phyloP scores from a whole-genome alignment of 2,888 invertebrate genomes.

The Phengaris alcon region DNA sequence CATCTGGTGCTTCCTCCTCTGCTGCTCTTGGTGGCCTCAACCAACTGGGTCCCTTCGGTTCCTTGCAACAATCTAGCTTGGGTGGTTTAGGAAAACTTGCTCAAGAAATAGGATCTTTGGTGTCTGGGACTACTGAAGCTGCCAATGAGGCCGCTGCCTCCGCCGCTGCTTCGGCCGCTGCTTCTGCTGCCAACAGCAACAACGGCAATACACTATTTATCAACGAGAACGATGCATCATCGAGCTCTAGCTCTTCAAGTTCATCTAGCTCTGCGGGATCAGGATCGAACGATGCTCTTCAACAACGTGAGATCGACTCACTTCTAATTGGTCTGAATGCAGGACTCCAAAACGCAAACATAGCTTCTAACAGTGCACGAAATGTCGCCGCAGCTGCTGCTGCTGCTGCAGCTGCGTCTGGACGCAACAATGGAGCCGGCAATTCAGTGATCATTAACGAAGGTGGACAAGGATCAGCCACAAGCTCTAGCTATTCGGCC shows the following conservation, averaged over 20 bases:
- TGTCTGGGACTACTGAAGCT: background rate
- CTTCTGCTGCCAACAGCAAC: background rate
- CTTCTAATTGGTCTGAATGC: background rate
- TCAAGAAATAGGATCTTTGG: background rate
- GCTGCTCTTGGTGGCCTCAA: background rate
- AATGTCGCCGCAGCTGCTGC: constrained; percentile 20
- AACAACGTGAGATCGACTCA: background rate
- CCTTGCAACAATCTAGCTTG: no score
- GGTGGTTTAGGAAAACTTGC: background rate
- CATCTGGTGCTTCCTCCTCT: background rate
- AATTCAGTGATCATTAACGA: no score
- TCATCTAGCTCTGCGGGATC: background rate
- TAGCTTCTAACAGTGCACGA: constrained; percentile 24
- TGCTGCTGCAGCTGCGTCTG: background rate
- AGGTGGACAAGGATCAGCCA: no score
- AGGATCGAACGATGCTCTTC: background rate
- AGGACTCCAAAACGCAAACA: background rate
- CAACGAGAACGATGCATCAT: constrained; percentile 2
- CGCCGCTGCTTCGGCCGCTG: background rate
- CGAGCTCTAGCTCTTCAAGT: background rate
- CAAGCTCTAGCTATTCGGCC: no score
- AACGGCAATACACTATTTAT: background rate
- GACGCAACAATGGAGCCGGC: no score
- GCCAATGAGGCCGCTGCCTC: constrained; percentile 1
- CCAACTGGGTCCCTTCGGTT: background rate